phyloP scores from a whole-genome alignment of 2,113 vertebrate species.

The Telmatochromis brachygnathus region DNA sequence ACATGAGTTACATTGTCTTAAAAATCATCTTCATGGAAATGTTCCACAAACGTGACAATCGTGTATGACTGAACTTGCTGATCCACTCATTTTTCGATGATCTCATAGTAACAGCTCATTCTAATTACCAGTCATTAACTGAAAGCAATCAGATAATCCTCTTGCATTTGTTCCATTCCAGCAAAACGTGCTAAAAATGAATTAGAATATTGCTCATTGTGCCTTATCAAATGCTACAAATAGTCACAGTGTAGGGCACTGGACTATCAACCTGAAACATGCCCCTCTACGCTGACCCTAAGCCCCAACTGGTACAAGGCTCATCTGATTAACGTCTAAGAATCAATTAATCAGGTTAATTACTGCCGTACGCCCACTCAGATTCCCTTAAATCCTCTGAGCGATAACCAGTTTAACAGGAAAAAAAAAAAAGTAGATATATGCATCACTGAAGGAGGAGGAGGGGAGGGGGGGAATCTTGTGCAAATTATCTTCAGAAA shows the following conservation, averaged over 20 bases:
- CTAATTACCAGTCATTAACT: not conserved
- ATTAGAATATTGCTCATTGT: not conserved
- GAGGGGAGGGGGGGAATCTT: not conserved
- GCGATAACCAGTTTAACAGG: not conserved
- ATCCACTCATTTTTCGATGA: not conserved
- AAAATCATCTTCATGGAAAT: not conserved
- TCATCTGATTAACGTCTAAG: conserved; percentile 61
- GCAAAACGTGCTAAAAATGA: not conserved
- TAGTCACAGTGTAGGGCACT: not conserved
- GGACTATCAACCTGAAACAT: not conserved
- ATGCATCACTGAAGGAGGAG: not conserved
- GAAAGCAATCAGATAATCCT: not conserved
- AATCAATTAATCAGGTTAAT: conserved; percentile 69
- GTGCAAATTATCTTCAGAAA: not conserved
- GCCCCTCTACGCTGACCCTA: not conserved
- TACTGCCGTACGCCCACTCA: conserved; percentile 23
- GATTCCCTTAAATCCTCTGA: conserved; percentile 37
- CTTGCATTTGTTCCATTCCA: not conserved
- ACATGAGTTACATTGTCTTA: not conserved
- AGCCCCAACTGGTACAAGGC: conserved; percentile 35
- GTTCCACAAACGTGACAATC: not conserved
- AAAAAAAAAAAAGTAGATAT: not conserved
- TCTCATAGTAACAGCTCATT: not conserved
- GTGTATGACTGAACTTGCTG: not conserved
- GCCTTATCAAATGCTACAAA: not conserved